These are phyloP conservation scores for Meles meles DNA, from an alignment of 2,113 vertebrate species.

Conservation along the genomic window DNA sequence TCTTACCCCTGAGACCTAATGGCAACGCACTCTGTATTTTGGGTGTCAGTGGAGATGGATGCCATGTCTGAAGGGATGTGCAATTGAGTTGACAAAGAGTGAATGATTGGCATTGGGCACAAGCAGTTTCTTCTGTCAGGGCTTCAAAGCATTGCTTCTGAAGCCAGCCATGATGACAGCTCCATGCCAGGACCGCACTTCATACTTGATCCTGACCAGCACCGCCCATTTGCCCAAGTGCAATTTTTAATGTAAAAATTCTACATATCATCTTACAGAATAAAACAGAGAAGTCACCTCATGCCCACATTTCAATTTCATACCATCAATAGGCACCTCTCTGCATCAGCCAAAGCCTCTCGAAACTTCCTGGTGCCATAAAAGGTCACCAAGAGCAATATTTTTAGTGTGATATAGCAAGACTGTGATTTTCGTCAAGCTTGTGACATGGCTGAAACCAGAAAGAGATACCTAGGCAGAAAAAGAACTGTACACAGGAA, in stretches of 20 bases:
- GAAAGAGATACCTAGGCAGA: constrained; percentile 3
- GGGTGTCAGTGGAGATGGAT: constrained; percentile 62
- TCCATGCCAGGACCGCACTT: constrained; percentile 16
- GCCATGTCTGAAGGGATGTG: constrained; percentile 52
- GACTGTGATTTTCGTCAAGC: background rate
- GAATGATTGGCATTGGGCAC: constrained; percentile 64
- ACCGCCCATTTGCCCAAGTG: constrained; percentile 15
- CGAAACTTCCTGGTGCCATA: background rate
- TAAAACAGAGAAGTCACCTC: background rate
- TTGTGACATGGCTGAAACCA: background rate
- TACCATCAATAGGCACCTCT: background rate
- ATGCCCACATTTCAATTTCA: background rate
- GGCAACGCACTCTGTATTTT: constrained; percentile 37
- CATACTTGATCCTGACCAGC: constrained; percentile 23
- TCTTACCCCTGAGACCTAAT: background rate
- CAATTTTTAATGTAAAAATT: constrained; percentile 25
- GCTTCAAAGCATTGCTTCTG: constrained; percentile 51
- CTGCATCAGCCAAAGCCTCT: background rate
- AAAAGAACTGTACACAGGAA: background rate
- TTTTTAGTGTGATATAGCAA: background rate
- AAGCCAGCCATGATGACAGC: constrained; percentile 64
- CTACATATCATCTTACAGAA: background rate
- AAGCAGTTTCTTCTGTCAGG: constrained; percentile 69
- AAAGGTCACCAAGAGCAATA: background rate
- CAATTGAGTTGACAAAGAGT: constrained; percentile 65